These are phyloP conservation scores for Neodiprion fabricii DNA, from an alignment of 1,140 invertebrate genomes.

Conservation along the genomic window DNA sequence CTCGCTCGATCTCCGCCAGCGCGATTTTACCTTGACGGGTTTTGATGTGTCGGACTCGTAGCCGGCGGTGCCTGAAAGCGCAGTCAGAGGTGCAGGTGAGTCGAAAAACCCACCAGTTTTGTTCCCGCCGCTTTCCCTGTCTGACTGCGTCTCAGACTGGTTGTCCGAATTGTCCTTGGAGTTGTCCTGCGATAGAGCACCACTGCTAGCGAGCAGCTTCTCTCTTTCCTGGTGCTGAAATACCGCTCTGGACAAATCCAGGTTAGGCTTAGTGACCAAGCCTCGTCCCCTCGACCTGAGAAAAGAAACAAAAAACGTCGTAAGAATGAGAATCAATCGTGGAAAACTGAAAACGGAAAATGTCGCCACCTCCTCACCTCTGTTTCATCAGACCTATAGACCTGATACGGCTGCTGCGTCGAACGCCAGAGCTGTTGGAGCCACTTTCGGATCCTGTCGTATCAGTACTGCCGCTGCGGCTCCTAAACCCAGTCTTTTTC, in stretches of 20 bases:
- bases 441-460: constrained; percentile 57
- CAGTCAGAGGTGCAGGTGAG: constrained; percentile 34
- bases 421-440: constrained; percentile 56
- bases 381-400: constrained; percentile 58
- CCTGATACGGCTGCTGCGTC: constrained; percentile 59
- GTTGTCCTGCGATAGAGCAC: constrained; percentile 32
- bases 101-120: constrained; percentile 41
- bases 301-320: not conserved
- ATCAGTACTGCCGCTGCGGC: constrained; percentile 56
- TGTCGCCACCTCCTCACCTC: constrained; percentile 30
- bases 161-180: constrained; percentile 39
- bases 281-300: constrained; percentile 52
- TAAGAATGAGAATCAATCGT: not conserved
- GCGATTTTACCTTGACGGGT: constrained; percentile 85
- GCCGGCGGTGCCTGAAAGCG: constrained; percentile 39
- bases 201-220: constrained; percentile 30
- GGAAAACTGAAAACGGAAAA: not conserved
- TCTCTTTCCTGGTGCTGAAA: constrained; percentile 42
- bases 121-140: constrained; percentile 47
- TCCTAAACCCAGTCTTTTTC: constrained; percentile 50
- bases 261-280: constrained; percentile 51
- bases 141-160: constrained; percentile 40
- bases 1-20: constrained; percentile 84
- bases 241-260: constrained; percentile 45
- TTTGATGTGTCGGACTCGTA: constrained; percentile 65